Evolutionary conservation across 2,888 invertebrate genomes (phyloP), one percentile per base, ranked within the genome.

Genomic region (Podotricha telesiphe): DNA sequence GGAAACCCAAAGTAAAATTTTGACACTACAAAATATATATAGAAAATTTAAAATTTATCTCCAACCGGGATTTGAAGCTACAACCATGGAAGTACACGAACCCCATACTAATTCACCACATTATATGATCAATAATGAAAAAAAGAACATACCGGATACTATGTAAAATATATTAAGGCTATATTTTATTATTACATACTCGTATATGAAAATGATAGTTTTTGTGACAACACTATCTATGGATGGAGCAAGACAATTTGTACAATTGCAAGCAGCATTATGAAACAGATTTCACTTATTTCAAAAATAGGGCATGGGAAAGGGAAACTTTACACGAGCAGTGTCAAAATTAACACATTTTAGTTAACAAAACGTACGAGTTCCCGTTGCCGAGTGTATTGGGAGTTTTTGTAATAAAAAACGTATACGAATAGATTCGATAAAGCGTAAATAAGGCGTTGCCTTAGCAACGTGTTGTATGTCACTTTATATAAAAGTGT

Each of bases 261-360:
- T 59, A 28, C 59, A n/a, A 63, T 62, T 34, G 62, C 55, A 51
- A n/a, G n/a, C 47, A n/a, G 66, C 10, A 58, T 67, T 68, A 53
- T 50, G 65, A 66, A 70, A 70, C 62, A 56, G 65, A 59, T 71
- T 71, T 73, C 71, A 61, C 71, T 68, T 28, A 37, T 47, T 65
- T 17, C 48, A 67, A 55, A 34, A 37, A 65, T 63, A 50, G 55
- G 19, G 65, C 40, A 56, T 59, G 63, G 45, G 64, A 67, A 68
- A 70, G 48, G 65, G 62, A 55, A 64, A 66, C 55, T 53, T 48
- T 1, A 15, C 45, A 20, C 20, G 45, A 50, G 8, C 48, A 45
- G 64, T 71, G 71, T 73, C 51, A 71, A 74, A 71, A 70, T 74
- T 74, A 74, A 61, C 71, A 74, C 66, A 53, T 74, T n/a, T 67